Percentiles rank a stretch among this genome's conserved stretches.
Conservation (phyloP, 2,888 invertebrate genomes). For the Barypeithes pellucidus region DNA sequence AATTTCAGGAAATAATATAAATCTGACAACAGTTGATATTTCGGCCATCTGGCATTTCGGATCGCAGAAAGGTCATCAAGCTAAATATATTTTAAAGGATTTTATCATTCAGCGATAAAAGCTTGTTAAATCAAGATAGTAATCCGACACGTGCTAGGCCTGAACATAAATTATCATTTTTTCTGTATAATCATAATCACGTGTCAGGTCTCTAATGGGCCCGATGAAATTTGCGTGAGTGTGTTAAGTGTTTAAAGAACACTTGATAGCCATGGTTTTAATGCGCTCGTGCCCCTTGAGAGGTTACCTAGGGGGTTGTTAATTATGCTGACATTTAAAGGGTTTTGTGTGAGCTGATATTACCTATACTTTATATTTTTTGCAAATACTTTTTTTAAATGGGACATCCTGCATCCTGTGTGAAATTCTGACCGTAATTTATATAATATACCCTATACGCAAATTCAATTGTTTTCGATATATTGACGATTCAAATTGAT, state of each 20-base stretch:
- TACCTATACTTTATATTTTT: too few species aligned
- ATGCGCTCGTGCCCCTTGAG: neutral
- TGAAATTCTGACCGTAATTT: too few species aligned
- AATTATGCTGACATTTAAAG: neutral
- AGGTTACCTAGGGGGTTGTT: neutral
- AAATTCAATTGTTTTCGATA: too few species aligned
- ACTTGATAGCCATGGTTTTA: slow-evolving; percentile 6
- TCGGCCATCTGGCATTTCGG: neutral
- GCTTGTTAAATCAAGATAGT: slow-evolving; percentile 18
- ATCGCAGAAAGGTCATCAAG: slow-evolving; percentile 12
- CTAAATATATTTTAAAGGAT: slow-evolving; percentile 8
- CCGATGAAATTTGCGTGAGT: slow-evolving; percentile 31
- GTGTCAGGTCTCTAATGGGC: slow-evolving; percentile 2
- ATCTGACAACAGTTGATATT: neutral
- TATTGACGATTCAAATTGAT: too few species aligned
- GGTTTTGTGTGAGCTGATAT: neutral
- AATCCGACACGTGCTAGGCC: slow-evolving; percentile 16
- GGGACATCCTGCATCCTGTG: too few species aligned
- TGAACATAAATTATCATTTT: slow-evolving; percentile 17
- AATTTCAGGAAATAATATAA: neutral
- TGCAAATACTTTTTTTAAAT: too few species aligned
- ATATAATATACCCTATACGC: too few species aligned
- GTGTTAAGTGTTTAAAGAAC: slow-evolving; percentile 19
- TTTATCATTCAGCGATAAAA: slow-evolving; percentile 21
- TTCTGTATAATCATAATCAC: slow-evolving; percentile 14